Conservation (phyloP, 1,140 invertebrate genomes). For the Arctopsyche grandis region DNA sequence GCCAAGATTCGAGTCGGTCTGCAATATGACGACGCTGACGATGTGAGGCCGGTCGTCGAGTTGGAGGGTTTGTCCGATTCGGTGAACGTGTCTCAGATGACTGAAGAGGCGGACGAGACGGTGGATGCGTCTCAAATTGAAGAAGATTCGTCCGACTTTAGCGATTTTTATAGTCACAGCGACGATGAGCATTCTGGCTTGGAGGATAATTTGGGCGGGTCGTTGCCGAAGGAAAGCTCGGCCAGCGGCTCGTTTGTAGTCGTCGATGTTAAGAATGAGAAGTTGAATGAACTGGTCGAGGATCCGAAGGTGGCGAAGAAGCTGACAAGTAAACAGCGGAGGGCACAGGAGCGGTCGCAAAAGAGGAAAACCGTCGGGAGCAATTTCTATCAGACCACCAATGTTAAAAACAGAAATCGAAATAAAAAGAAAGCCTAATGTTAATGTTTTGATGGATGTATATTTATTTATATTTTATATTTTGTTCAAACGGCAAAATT, state of each 20-base stretch:
- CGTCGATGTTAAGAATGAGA: constrained; percentile 59
- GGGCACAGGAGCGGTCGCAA: constrained; percentile 77
- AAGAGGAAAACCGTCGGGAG: constrained; percentile 90
- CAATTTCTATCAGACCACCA: constrained; percentile 92
- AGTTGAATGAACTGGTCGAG: constrained; percentile 56
- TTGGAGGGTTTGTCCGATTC: no score
- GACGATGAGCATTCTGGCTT: constrained; percentile 66
- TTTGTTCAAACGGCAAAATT: constrained; percentile 12
- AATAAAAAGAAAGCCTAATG: constrained; percentile 66
- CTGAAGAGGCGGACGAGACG: constrained; percentile 63
- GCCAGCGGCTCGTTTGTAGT: constrained; percentile 73
- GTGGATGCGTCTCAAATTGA: constrained; percentile 57
- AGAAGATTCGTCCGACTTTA: constrained; percentile 67
- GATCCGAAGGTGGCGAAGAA: constrained; percentile 61
- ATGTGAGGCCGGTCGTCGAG: constrained; percentile 65
- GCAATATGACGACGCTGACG: constrained; percentile 75
- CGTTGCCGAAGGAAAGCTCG: constrained; percentile 63
- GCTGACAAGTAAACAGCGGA: constrained; percentile 80
- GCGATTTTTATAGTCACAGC: constrained; percentile 72
- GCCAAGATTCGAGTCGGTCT: constrained; percentile 81
- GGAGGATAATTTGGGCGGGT: constrained; percentile 64
- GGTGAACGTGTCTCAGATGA: constrained; percentile 55
- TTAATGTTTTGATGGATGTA: constrained; percentile 16
- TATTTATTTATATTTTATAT: constrained; percentile 49
- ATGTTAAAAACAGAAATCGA: constrained; percentile 91